Conservation (phyloP, 2,797 vertebrate species). For the Cheirogaleus major region DNA sequence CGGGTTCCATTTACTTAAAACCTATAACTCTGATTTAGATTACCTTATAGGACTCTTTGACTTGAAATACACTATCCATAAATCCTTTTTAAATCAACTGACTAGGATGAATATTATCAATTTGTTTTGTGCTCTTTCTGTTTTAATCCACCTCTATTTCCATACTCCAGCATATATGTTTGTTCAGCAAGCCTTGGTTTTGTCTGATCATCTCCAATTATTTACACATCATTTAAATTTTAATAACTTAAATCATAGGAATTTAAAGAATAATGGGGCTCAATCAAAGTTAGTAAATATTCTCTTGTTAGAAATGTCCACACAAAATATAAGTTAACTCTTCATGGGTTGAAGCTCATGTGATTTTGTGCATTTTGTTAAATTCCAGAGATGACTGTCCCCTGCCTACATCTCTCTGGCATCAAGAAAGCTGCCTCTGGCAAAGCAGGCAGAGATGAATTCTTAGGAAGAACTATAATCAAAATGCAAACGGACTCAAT, state of each 20-base stretch:
- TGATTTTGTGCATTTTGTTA: background rate
- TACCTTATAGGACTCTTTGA: background rate
- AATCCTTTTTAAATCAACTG: conserved; percentile 60
- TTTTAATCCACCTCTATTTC: conserved; percentile 66
- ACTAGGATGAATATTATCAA: conserved; percentile 52
- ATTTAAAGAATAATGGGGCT: conserved; percentile 71
- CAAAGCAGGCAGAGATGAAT: background rate
- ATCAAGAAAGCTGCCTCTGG: background rate
- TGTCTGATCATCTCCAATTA: conserved; percentile 70
- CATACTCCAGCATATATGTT: conserved; percentile 47
- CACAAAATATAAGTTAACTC: conserved; percentile 48
- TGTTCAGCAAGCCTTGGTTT: conserved; percentile 64
- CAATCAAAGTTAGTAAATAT: conserved; percentile 54
- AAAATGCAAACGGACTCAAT: background rate
- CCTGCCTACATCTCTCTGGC: background rate
- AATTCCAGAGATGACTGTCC: background rate
- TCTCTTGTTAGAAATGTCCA: conserved; percentile 52
- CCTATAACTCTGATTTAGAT: conserved; percentile 4
- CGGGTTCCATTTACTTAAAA: background rate
- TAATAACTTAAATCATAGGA: conserved; percentile 74
- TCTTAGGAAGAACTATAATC: background rate
- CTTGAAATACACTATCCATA: conserved; percentile 60
- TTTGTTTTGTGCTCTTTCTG: conserved; percentile 21
- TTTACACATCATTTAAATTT: conserved; percentile 78
- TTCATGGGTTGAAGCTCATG: background rate